A percentile compares a stretch with the other conserved stretches of the same genome.
phyloP scores from a whole-genome alignment of 2,113 vertebrate genomes.

The Galeopterus variegatus region DNA sequence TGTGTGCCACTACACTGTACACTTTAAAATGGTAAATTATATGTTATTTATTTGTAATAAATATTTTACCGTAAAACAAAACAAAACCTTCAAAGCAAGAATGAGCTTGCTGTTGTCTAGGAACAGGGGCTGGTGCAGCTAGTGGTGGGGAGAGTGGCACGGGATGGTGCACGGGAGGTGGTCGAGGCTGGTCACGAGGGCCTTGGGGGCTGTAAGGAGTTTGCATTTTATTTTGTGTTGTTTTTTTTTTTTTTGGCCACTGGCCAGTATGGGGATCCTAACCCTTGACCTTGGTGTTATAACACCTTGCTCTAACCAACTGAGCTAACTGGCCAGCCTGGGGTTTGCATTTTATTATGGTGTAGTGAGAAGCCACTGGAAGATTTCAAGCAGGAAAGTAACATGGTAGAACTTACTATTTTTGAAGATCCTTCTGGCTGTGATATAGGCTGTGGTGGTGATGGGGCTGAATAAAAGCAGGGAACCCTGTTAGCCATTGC shows the following conservation, averaged over 20 bases:
- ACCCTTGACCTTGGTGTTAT: too few species aligned
- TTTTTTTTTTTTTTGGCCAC: too few species aligned
- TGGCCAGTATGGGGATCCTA: too few species aligned
- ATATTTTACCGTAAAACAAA: conserved; percentile 32
- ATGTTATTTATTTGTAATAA: neutral
- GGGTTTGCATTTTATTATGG: neutral
- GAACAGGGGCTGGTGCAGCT: neutral
- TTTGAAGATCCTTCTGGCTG: conserved; percentile 15
- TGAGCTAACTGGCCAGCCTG: neutral
- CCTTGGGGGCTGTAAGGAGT: neutral
- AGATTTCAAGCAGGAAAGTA: neutral
- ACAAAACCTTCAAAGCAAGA: neutral
- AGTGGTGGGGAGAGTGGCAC: accelerated
- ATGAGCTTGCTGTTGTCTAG: neutral
- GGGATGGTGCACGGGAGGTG: neutral
- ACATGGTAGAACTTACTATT: neutral
- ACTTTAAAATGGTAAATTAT: neutral
- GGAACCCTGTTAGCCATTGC: neutral
- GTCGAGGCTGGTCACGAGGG: accelerated
- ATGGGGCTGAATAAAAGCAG: neutral
- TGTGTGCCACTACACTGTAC: neutral
- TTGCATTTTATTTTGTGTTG: neutral
- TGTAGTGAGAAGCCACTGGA: neutral
- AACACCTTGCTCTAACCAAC: too few species aligned
- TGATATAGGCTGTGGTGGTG: neutral